Evolutionary conservation across 2,113 vertebrate genomes (phyloP), one percentile per base, ranked within the genome.

Genomic region (Myodes glareolus): DNA sequence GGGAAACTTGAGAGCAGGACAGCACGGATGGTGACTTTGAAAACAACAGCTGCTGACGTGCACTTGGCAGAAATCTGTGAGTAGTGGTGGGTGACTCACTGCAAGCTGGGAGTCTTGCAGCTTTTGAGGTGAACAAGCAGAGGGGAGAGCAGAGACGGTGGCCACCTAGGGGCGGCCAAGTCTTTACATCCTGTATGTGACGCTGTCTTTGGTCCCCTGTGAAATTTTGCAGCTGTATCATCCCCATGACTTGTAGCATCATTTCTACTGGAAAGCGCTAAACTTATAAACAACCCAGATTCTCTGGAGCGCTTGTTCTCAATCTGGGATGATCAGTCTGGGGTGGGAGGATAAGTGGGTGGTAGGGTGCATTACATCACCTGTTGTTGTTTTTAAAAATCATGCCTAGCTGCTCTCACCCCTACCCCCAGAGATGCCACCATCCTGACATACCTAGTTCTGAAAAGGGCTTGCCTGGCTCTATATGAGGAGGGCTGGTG

Each of bases 11-110:
- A 91, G 47, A 96, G 95, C 85, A 27, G 52, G 85, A 47, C 1
- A 36, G 87, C 73, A 47, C 80, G 95, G 50, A 85, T 93, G 88
- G 65, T 70, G 96, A 90, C 96, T 98, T 95, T 88, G 96, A 97
- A 95, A 97, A 97, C 96, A 97, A 88, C 95, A 95, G 95, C 96
- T 98, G 93, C 84, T 92, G 82, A 90, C 0, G 5, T 92, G 94
- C 92, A 93, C 90, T 93, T 94, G 93, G 93, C 96, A 97, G 93
- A 92, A 93, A 70, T 92, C 78, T 94, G 78, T 96, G 93, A 97
- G 92, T 96, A 93, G 92, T 97, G 93, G 78, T 90, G 95, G 93
- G 91, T 96, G 95, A 96, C 89, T 98, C 96, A 92, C 21, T 86
- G 92, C 85, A 68, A 75, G 95, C 80, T 61, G 47, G 75, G 90